Evolutionary conservation across 2,113 vertebrate species (phyloP), one percentile per base, ranked within the genome.

Genomic region (Upupa epops): DNA sequence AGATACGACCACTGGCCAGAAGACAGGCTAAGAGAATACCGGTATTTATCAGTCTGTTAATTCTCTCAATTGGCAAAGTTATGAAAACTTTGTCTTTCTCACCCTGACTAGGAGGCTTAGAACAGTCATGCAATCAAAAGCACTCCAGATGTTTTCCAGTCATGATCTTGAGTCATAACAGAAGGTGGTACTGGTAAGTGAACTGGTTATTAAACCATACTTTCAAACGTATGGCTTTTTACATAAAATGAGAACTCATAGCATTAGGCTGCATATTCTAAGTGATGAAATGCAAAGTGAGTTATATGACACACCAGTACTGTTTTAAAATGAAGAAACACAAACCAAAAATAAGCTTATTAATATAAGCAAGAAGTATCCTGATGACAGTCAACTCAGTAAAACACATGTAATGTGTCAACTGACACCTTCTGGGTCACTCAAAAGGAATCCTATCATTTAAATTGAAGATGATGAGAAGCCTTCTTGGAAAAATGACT

Each of bases 321-420:
- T 79, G 31, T 48, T 79, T 79, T 68, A 85, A 92, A 78, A 60
- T 31, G 29, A 78, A 88, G 49, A 83, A 60, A 28, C 25, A 77
- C 88, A 88, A 87, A 88, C 17, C 40, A 80, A 88, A 92, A 93
- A 32, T 11, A 83, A 68, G 61, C 69, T 42, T 82, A 86, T 75
- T 83, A 93, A 80, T 68, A 54, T 40, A 75, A 90, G 61, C 14
- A 32, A 90, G 40, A 83, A 78, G 65, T 45, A 90, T 65, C 76
- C 19, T 58, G 71, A 78, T 34, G 34, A 49, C 49, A 94, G 83
- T 60, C 76, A 77, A 59, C 72, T 88, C 88, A 71, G 52, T 63
- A 83, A 93, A 94, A 81, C 61, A 64, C 32, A 2, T n/a, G 70
- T 34, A 58, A 93, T 83, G 74, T 86, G 70, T 90, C 93, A 93